Base-by-base conservation (phyloP, 1,140 invertebrate genomes). In the Tetramorium parvispinum region DNA sequence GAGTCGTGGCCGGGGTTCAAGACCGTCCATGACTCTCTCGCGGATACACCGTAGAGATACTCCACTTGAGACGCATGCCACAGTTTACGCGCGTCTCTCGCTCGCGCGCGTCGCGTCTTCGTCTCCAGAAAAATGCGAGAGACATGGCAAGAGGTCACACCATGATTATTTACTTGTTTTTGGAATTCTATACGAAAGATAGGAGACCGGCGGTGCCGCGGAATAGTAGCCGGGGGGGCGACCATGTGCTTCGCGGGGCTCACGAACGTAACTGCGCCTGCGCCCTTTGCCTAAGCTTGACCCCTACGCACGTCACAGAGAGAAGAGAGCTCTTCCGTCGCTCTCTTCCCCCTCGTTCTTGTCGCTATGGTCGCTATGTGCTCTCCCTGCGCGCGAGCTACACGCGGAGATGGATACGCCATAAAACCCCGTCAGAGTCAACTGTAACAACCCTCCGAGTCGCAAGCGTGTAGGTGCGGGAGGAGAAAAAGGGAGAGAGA, bases 201-300 rank as follows among this genome's bases (percentile, higher is more conserved):
- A 83, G 78, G 79, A 88, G 90, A 77, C 70, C 82, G 85, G 65
- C 79, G 88, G 85, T 82, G 90, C 79, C 87, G 89, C 86, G 88
- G 89, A 92, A 92, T 85, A 91, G 85, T 79, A 91, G 86, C 73
- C 85, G 83, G 88, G 79, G 49, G 59, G 89, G 63, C 91, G 88
- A 94, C 94, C 94, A 95, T 95, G 94, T 94, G 94, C 94, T 95
- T 90, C 89, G 86, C 90, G 90, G 89, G 85, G 46, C 90, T 94
- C 91, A 92, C 91, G 90, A 92, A 91, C 89, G 82, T 93, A 92
- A 95, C 93, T 94, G 94, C 94, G 94, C 94, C 65, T 94, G 94
- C 94, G 94, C 91, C 85, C 78, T 55, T 85, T 91, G 90, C 86
- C 91, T 93, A 91, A 91, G 91, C 92, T 92, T 94, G 92, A 93